A percentile compares a stretch with the other conserved stretches of the same genome.
phyloP scores from a whole-genome alignment of 2,113 vertebrate species.

The Eurystomus gularis region DNA sequence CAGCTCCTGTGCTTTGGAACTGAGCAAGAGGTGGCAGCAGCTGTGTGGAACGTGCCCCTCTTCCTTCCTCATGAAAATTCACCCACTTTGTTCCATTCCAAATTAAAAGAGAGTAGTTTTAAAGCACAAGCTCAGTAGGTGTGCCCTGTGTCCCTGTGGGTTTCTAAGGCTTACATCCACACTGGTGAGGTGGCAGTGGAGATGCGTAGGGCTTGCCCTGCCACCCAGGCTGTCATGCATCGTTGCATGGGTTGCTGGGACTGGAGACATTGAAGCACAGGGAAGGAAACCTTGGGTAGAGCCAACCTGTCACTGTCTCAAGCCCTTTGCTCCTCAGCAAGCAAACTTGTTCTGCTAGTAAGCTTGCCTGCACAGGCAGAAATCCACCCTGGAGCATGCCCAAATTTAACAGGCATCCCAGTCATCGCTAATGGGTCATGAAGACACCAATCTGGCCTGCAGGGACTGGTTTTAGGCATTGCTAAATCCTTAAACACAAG shows the following conservation, averaged over 20 bases:
- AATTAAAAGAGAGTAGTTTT: rapidly evolving
- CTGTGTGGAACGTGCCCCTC: background rate
- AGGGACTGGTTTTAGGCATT: background rate
- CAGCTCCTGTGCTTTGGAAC: background rate
- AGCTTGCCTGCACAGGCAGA: background rate
- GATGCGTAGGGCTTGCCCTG: background rate
- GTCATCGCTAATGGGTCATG: rapidly evolving
- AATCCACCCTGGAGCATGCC: background rate
- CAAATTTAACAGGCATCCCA: rapidly evolving
- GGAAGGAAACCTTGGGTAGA: background rate
- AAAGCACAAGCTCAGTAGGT: rapidly evolving
- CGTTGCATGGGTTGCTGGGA: background rate
- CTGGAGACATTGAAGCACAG: background rate
- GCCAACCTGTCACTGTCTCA: background rate
- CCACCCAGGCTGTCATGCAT: background rate
- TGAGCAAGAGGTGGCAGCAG: background rate
- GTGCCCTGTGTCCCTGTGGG: rapidly evolving
- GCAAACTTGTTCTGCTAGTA: background rate
- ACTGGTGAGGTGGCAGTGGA: background rate
- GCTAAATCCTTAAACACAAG: background rate
- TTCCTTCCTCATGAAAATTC: background rate
- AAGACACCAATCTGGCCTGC: background rate
- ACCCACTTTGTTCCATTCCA: background rate
- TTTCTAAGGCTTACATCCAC: rapidly evolving
- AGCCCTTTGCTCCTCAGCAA: background rate